phyloP scores from a whole-genome alignment of 2,888 invertebrate species.

The Lissonota sp. region DNA sequence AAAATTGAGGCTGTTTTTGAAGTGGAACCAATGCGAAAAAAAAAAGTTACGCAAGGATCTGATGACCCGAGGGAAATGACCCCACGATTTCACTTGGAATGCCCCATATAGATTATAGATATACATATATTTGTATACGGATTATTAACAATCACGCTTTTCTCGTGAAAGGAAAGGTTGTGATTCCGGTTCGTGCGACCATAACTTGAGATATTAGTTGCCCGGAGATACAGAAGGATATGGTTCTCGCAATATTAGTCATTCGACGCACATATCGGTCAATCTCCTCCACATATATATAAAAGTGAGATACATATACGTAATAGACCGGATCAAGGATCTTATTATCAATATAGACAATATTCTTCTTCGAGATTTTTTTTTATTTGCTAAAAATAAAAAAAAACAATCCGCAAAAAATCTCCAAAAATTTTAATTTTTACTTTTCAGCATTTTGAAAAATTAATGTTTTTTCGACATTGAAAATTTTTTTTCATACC shows the following conservation, averaged over 20 bases:
- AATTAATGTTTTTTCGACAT: background rate
- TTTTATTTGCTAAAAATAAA: background rate
- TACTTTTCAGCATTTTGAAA: background rate
- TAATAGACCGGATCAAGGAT: background rate
- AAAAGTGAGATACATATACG: background rate
- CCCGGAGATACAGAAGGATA: constrained; percentile 41
- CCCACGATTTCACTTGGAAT: too few species aligned
- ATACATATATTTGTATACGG: too few species aligned
- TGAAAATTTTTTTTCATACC: too few species aligned
- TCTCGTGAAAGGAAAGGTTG: constrained; percentile 3
- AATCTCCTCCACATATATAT: background rate
- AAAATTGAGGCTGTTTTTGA: too few species aligned
- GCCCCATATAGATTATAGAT: too few species aligned
- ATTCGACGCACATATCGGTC: constrained; percentile 7
- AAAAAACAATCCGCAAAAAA: background rate
- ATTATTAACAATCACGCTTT: too few species aligned
- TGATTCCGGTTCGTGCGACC: constrained; percentile 30
- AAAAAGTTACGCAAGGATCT: too few species aligned
- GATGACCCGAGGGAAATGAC: too few species aligned
- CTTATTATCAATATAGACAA: too few species aligned
- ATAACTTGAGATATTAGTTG: constrained; percentile 27
- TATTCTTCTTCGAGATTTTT: background rate
- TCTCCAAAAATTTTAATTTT: background rate
- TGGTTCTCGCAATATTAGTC: constrained; percentile 46
- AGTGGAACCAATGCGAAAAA: too few species aligned